Evolutionary conservation across 2,113 vertebrate genomes (phyloP).

Genomic region (Cranoglanis bouderius): DNA sequence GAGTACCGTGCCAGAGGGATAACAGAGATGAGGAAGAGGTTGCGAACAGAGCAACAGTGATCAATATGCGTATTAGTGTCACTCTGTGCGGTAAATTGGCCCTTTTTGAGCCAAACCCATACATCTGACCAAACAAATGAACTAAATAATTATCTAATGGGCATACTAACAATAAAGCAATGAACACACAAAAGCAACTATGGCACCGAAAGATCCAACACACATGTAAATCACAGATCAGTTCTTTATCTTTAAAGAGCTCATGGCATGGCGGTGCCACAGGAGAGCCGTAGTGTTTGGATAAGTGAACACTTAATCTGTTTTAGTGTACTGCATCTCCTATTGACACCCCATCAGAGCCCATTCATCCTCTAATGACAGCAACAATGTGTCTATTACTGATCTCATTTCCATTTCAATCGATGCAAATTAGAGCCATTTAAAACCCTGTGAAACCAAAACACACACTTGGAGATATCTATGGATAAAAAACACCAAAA

Average conservation of each 20-base stretch:
- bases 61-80: slow-evolving; percentile 38
- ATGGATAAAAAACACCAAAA: neutral
- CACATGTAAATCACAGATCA: neutral
- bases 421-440: slow-evolving; percentile 45
- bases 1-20: neutral
- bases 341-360: slow-evolving; percentile 43
- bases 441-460: slow-evolving; percentile 20
- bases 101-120: slow-evolving; percentile 1
- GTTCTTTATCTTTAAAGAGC: neutral
- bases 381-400: slow-evolving; percentile 42
- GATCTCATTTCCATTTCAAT: slow-evolving; percentile 47
- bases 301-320: slow-evolving; percentile 39
- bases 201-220: neutral
- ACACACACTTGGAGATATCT: neutral
- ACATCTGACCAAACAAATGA: neutral
- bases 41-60: slow-evolving; percentile 9
- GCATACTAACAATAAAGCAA: neutral
- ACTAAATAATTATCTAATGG: neutral
- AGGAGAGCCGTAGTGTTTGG: slow-evolving; percentile 24
- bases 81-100: slow-evolving; percentile 34
- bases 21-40: neutral
- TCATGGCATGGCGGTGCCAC: neutral
- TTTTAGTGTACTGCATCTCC: slow-evolving; percentile 25
- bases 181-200: neutral
- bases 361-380: slow-evolving; percentile 39